phyloP scores from a whole-genome alignment of 2,113 vertebrate genomes.

The Callaeas wilsoni region DNA sequence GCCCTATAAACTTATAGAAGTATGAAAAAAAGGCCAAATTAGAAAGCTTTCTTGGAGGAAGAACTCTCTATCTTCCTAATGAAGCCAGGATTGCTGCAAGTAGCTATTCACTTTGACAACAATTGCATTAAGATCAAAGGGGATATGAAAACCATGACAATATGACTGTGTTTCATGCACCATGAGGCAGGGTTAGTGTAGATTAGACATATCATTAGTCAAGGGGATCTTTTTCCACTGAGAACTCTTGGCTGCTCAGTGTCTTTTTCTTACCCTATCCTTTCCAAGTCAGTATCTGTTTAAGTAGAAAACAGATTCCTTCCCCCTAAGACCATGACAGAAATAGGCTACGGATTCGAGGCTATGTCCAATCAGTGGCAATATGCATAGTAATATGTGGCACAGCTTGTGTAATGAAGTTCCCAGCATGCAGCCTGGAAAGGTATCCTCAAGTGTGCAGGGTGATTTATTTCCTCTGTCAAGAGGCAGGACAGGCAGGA shows the following conservation, averaged over 20 bases:
- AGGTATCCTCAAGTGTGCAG: slow-evolving; percentile 95
- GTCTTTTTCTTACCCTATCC: slow-evolving; percentile 59
- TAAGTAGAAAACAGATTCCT: slow-evolving; percentile 83
- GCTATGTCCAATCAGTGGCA: slow-evolving; percentile 86
- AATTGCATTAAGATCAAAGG: slow-evolving; percentile 53
- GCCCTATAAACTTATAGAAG: neutral
- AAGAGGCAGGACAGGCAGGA: slow-evolving; percentile 95
- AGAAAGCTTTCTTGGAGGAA: neutral
- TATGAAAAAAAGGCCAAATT: neutral
- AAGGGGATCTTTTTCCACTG: slow-evolving; percentile 57
- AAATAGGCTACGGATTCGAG: slow-evolving; percentile 86
- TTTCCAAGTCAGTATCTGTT: slow-evolving; percentile 72
- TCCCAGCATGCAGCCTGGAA: slow-evolving; percentile 96
- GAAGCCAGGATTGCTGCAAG: neutral
- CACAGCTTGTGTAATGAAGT: slow-evolving; percentile 99
- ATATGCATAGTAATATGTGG: slow-evolving; percentile 97
- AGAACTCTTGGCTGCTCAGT: slow-evolving; percentile 57
- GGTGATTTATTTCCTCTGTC: slow-evolving; percentile 99
- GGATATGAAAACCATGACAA: slow-evolving; percentile 51
- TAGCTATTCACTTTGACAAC: slow-evolving; percentile 45
- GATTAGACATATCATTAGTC: slow-evolving; percentile 68
- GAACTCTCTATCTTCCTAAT: slow-evolving; percentile 36
- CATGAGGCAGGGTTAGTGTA: slow-evolving; percentile 40
- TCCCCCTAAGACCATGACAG: slow-evolving; percentile 84
- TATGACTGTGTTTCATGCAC: slow-evolving; percentile 44